Conservation (phyloP, 2,113 vertebrate genomes). For the Sinocyclocheilus maitianheensis region DNA sequence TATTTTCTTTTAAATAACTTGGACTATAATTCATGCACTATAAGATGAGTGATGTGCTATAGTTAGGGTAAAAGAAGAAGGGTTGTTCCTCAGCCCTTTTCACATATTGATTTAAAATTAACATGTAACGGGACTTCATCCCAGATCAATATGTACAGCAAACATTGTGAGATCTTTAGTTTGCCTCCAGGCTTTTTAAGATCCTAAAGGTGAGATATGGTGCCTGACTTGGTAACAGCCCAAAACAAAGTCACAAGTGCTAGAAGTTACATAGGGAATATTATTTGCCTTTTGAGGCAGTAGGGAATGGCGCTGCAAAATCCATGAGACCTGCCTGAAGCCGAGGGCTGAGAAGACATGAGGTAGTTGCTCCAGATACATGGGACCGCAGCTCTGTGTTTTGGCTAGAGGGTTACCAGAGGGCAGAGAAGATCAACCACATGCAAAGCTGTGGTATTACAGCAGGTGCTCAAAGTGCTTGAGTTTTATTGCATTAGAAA, state of each 20-base stretch:
- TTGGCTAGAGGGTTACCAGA: conserved; percentile 7
- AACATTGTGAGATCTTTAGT: background rate
- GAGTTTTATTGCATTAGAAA: conserved; percentile 13
- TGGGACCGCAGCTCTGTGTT: conserved; percentile 5
- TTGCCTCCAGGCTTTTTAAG: background rate
- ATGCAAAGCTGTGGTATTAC: conserved; percentile 35
- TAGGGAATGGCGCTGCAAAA: background rate
- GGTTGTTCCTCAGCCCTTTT: background rate
- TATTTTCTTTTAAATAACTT: too few relatives aligned
- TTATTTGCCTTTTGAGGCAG: background rate
- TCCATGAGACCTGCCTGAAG: background rate
- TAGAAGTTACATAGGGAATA: background rate
- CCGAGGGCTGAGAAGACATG: background rate
- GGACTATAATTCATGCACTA: background rate
- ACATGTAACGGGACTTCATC: background rate
- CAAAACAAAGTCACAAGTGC: background rate
- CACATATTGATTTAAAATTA: conserved; percentile 7
- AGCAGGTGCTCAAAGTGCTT: background rate
- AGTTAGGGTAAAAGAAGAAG: background rate
- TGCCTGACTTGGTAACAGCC: background rate
- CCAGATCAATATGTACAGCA: conserved; percentile 1
- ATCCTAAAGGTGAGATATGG: background rate
- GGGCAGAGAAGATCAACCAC: conserved; percentile 18
- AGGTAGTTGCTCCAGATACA: background rate
- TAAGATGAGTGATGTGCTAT: background rate